phyloP scores from a whole-genome alignment of 1,140 invertebrate species.

The Pygmarrhopalites habei region DNA sequence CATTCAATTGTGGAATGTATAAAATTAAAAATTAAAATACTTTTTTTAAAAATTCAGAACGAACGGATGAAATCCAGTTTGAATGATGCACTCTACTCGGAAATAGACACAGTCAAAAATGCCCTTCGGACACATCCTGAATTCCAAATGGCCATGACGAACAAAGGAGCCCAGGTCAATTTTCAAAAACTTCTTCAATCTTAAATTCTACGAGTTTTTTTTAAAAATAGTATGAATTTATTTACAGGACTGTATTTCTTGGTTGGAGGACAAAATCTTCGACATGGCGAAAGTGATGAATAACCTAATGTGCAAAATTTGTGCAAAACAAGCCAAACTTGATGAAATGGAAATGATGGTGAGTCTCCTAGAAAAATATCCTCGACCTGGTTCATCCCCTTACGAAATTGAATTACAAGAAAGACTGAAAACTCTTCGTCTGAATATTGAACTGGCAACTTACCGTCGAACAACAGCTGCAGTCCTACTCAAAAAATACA shows the following conservation, averaged over 20 bases:
- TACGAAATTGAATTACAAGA: slow-evolving; percentile 16
- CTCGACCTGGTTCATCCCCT: slow-evolving; percentile 17
- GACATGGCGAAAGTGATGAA: slow-evolving; percentile 23
- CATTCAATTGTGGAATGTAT: too few relatives aligned
- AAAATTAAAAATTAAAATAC: too few relatives aligned
- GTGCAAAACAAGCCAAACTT: slow-evolving; percentile 10
- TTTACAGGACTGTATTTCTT: background rate
- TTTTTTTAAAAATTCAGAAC: too few relatives aligned
- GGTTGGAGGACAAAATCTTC: slow-evolving; percentile 30
- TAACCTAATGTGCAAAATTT: slow-evolving; percentile 10
- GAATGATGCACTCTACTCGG: slow-evolving; percentile 20
- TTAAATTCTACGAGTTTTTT: too few relatives aligned
- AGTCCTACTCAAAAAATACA: slow-evolving; percentile 10
- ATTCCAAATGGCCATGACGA: slow-evolving; percentile 26
- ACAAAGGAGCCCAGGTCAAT: slow-evolving; percentile 4
- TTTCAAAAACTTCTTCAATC: too few relatives aligned
- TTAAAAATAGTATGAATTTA: too few relatives aligned
- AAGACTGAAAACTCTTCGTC: background rate
- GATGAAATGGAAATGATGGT: slow-evolving; percentile 25
- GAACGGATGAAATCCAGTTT: slow-evolving; percentile 7
- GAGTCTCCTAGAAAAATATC: slow-evolving; percentile 18
- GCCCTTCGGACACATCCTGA: slow-evolving; percentile 25
- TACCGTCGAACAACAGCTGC: slow-evolving; percentile 5
- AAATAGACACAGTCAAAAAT: slow-evolving; percentile 20
- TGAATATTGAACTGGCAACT: slow-evolving; percentile 5